Conservation (phyloP, 2,888 invertebrate genomes). For the Heliconius aoede region DNA sequence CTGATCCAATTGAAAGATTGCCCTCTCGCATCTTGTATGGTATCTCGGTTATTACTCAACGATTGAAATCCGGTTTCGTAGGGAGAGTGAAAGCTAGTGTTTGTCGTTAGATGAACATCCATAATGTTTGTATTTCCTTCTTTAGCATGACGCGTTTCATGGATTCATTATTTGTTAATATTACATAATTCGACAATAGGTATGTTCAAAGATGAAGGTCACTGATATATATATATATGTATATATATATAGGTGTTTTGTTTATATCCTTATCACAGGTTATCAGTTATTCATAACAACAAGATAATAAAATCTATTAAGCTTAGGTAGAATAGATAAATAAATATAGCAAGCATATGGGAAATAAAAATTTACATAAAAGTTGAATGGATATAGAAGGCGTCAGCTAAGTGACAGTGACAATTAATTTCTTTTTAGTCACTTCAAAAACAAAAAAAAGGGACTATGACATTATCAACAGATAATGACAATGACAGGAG, state of each 20-base stretch:
- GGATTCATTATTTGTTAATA: no score
- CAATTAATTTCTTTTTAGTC: no score
- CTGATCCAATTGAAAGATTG: constrained; percentile 24
- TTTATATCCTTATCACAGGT: constrained; percentile 19
- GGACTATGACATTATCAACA: no score
- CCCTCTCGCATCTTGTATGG: constrained; percentile 8
- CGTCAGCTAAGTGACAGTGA: no score
- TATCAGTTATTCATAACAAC: constrained; percentile 27
- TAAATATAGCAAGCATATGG: background rate
- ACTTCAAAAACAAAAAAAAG: no score
- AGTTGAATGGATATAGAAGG: background rate
- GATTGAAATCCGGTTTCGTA: constrained; percentile 5
- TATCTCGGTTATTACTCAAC: constrained; percentile 13
- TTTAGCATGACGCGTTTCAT: no score
- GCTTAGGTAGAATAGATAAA: background rate
- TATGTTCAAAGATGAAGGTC: constrained; percentile 31
- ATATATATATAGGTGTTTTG: constrained; percentile 14
- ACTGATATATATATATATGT: constrained; percentile 3
- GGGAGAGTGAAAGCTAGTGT: constrained; percentile 12
- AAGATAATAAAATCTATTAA: constrained; percentile 25
- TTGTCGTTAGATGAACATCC: background rate
- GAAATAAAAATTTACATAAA: background rate
- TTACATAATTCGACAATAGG: background rate
- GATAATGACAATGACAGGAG: no score
- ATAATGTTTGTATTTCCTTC: no score